phyloP scores from a whole-genome alignment of 2,113 vertebrate species.

The Lophius piscatorius region DNA sequence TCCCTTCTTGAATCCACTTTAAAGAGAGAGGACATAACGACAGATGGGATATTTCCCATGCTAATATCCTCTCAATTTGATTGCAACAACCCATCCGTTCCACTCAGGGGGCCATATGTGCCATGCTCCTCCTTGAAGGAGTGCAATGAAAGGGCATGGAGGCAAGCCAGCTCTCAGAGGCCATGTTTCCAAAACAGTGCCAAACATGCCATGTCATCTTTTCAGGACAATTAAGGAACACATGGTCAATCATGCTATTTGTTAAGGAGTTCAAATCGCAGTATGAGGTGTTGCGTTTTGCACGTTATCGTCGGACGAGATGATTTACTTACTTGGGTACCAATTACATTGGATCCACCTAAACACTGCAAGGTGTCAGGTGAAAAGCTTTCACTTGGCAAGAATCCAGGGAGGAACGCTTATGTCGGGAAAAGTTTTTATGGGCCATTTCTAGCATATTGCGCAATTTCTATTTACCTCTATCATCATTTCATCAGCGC shows the following conservation, averaged over 20 bases:
- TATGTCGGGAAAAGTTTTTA: conserved; percentile 63
- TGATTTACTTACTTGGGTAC: not conserved
- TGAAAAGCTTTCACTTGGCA: conserved; percentile 29
- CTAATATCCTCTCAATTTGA: conserved; percentile 57
- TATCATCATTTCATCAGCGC: conserved; percentile 30
- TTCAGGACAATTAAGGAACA: conserved; percentile 2
- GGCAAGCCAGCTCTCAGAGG: conserved; percentile 48
- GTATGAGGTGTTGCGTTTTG: not conserved
- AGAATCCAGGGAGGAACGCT: conserved; percentile 30
- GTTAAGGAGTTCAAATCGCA: conserved; percentile 7
- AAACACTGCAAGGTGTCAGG: conserved; percentile 2
- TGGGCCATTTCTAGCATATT: conserved; percentile 57
- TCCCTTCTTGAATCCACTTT: conserved; percentile 60
- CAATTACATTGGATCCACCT: conserved; percentile 34
- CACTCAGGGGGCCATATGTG: conserved; percentile 77
- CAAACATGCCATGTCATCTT: conserved; percentile 15
- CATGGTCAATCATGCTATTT: not conserved
- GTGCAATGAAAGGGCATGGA: conserved; percentile 61
- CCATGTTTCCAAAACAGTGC: conserved; percentile 33
- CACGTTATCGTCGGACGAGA: not conserved
- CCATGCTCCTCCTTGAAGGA: conserved; percentile 63
- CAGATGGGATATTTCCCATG: conserved; percentile 71
- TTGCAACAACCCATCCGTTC: conserved; percentile 65
- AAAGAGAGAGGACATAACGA: conserved; percentile 56
- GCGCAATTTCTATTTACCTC: conserved; percentile 50